A percentile compares a stretch with the other conserved stretches of the same genome.
These are phyloP conservation scores for Apeira syringaria DNA, from an alignment of 2,888 invertebrate genomes.

Conservation along the genomic window DNA sequence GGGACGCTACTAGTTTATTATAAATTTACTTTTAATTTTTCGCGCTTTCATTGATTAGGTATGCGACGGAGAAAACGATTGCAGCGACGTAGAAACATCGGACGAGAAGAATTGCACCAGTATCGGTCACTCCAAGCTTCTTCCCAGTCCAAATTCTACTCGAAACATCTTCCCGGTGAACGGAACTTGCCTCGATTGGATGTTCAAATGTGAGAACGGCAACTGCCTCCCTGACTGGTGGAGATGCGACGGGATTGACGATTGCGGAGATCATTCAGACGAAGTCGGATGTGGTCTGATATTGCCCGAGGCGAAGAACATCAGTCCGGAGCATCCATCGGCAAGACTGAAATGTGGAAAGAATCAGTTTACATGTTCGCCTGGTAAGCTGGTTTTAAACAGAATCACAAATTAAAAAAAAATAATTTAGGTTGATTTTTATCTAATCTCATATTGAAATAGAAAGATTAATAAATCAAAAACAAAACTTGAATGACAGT, in stretches of 20 bases:
- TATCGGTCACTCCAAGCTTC: slow-evolving; percentile 52
- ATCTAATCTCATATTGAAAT: too few species aligned
- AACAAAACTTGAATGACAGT: too few species aligned
- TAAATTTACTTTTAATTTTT: too few species aligned
- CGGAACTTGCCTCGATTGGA: slow-evolving; percentile 87
- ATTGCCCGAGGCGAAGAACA: slow-evolving; percentile 43
- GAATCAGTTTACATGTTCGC: slow-evolving; percentile 72
- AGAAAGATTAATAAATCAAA: too few species aligned
- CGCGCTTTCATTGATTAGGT: too few species aligned
- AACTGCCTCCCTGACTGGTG: slow-evolving; percentile 91
- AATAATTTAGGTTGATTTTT: too few species aligned
- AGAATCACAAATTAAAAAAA: too few species aligned
- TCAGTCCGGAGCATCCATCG: slow-evolving; percentile 43
- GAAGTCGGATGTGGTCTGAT: slow-evolving; percentile 84
- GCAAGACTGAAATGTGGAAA: slow-evolving; percentile 56
- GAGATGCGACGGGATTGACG: slow-evolving; percentile 90
- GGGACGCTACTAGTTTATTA: too few species aligned
- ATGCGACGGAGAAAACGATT: slow-evolving; percentile 89
- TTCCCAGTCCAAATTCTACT: slow-evolving; percentile 48
- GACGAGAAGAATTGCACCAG: slow-evolving; percentile 89
- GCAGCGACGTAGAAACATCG: slow-evolving; percentile 84
- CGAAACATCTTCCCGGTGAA: slow-evolving; percentile 55
- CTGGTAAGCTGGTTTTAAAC: slow-evolving; percentile 56
- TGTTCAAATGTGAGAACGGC: slow-evolving; percentile 88
- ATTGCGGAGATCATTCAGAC: slow-evolving; percentile 90